Base-by-base conservation (phyloP, 2,888 invertebrate genomes). In the Prosopocoilus inquinatus region DNA sequence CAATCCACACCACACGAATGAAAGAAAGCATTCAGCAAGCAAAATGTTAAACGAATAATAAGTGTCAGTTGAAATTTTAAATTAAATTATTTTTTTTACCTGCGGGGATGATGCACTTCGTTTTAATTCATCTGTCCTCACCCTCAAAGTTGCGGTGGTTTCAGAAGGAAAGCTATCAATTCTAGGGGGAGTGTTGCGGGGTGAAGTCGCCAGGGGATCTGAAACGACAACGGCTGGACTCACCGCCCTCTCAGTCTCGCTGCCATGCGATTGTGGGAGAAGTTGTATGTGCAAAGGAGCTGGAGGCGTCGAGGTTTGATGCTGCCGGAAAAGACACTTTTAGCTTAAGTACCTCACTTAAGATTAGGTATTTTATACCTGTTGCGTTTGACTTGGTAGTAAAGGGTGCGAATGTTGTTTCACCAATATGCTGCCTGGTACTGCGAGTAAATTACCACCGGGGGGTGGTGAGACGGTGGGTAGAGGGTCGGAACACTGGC, bases 331-430 rank as follows among this genome's bases (percentile, higher is more conserved):
- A 16, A 2, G 16, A 16, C 3, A 28, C 7, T 28, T 7, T 2
- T 3, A 28, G 3, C 20, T 28, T 28, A n/a, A n/a, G n/a, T n/a
- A 28, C 3, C 4, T 28, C 20, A 28, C 38, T 36, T 11, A n/a
- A 20, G 43, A 28, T 12, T 1, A 2, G 11, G 11, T 34, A 9
- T 32, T 11, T 1, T 12, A n/a, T 53, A 68, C 68, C 63, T 70
- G 69, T 49, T 70, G 69, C 50, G 67, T 80, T 72, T 85, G 84
- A 66, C 82, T 84, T 16, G 85, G 83, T 62, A 85, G 68, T 47
- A 85, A 67, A 1, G 86, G 86, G 75, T 86, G 85, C 28, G 86
- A 86, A 71, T 86, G 85, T 68, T 87, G 87, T 69, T 87, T 87
- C 16, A 83, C 81, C 61, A 86, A 75, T 66, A 81, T 80, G 50